phyloP scores from a whole-genome alignment of 2,888 invertebrate genomes.

The Fissipunctia ypsillon region DNA sequence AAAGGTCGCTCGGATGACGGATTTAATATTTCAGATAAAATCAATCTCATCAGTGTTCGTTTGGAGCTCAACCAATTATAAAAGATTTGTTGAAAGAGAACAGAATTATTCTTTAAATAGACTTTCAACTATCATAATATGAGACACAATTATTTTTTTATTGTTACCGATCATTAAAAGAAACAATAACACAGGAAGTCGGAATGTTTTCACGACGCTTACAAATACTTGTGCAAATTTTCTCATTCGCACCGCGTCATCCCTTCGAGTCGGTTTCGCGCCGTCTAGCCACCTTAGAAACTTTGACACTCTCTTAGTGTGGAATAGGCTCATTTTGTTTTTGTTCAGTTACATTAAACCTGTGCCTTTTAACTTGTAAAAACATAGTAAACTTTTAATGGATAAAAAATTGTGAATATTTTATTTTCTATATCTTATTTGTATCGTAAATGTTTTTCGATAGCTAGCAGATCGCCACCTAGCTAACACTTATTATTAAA shows the following conservation, averaged over 20 bases:
- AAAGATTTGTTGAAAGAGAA: no score
- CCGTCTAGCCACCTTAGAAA: constrained; percentile 74
- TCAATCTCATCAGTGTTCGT: constrained; percentile 16
- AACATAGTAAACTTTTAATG: no score
- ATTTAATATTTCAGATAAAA: constrained; percentile 54
- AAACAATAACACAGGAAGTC: constrained; percentile 24
- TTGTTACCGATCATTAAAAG: no score
- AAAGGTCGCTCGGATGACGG: constrained; percentile 51
- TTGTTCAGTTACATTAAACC: not conserved
- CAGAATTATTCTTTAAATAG: no score
- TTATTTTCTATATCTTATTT: no score
- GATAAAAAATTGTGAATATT: no score
- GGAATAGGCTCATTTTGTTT: constrained; percentile 64
- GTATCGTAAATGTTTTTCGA: no score
- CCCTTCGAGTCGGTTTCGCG: constrained; percentile 75
- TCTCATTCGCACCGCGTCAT: constrained; percentile 79
- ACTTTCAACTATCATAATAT: no score
- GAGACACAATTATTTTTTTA: no score
- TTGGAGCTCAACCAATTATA: not conserved
- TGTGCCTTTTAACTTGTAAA: no score
- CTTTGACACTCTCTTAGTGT: constrained; percentile 70
- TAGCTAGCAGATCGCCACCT: no score
- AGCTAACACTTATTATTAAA: no score
- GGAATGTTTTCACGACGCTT: constrained; percentile 32
- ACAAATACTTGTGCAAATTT: constrained; percentile 69